Percentiles rank a stretch among this genome's conserved stretches.
Conservation (phyloP, 2,888 invertebrate species). For the Athetis lepigone region DNA sequence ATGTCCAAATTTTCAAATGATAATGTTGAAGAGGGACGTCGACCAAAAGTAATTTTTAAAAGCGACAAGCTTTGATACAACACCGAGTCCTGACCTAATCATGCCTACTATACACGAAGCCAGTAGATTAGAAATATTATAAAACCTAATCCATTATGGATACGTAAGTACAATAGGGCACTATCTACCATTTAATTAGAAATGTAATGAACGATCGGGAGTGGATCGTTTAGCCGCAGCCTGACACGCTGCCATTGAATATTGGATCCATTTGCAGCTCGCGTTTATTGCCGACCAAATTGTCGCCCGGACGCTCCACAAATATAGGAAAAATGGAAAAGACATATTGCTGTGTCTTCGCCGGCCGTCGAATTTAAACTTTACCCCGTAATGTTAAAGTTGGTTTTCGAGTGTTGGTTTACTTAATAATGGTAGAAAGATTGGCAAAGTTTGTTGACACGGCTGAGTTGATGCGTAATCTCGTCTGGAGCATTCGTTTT, state of each 20-base stretch:
- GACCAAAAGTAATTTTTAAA: neutral
- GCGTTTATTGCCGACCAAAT: conserved; percentile 71
- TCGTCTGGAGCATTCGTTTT: conserved; percentile 75
- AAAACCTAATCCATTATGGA: neutral
- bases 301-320: conserved; percentile 64
- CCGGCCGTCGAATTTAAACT: conserved; percentile 34
- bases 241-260: conserved; percentile 52
- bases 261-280: conserved; percentile 53
- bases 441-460: conserved; percentile 78
- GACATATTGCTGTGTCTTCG: conserved; percentile 63
- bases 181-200: conserved; percentile 21
- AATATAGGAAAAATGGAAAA: conserved; percentile 72
- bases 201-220: conserved; percentile 37
- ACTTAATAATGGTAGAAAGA: conserved; percentile 75
- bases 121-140: neutral
- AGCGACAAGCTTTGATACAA: neutral
- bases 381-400: conserved; percentile 31
- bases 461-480: conserved; percentile 75
- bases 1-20: too few species aligned
- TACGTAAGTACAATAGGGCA: neutral
- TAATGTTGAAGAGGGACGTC: neutral
- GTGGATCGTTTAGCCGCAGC: conserved; percentile 36
- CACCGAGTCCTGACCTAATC: neutral
- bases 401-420: conserved; percentile 42
- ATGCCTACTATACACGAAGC: neutral